Evolutionary conservation across 2,113 vertebrate genomes (phyloP).

Genomic region (Oreotrochilus melanogaster): DNA sequence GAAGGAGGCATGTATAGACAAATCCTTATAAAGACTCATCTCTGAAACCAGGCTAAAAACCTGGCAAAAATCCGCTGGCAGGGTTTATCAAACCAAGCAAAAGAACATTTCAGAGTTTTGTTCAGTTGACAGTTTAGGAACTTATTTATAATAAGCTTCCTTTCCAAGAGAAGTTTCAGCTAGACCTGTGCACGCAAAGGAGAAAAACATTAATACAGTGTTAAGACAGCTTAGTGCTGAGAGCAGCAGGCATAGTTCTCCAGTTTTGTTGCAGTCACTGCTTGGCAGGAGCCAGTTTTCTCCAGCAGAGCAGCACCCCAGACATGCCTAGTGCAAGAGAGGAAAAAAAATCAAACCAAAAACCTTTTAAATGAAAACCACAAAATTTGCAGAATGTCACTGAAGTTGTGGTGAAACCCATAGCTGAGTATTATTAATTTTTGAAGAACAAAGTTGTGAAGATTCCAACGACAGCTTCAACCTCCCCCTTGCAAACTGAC

Average conservation of each 20-base stretch:
- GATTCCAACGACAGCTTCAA: neutral
- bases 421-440: neutral
- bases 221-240: neutral
- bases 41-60: neutral
- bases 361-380: neutral
- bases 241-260: neutral
- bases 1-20: neutral
- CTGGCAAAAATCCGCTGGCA: neutral
- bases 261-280: neutral
- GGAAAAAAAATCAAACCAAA: neutral
- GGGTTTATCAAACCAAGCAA: neutral
- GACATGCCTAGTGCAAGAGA: accelerated
- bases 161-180: neutral
- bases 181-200: neutral
- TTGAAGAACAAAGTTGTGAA: neutral
- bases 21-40: neutral
- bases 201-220: neutral
- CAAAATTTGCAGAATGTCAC: neutral
- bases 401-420: neutral
- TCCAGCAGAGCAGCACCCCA: neutral
- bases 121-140: neutral
- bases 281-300: neutral
- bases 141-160: neutral
- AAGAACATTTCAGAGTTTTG: neutral
- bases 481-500: neutral